phyloP scores from a whole-genome alignment of 2,113 vertebrate genomes.

The Neogale vison region DNA sequence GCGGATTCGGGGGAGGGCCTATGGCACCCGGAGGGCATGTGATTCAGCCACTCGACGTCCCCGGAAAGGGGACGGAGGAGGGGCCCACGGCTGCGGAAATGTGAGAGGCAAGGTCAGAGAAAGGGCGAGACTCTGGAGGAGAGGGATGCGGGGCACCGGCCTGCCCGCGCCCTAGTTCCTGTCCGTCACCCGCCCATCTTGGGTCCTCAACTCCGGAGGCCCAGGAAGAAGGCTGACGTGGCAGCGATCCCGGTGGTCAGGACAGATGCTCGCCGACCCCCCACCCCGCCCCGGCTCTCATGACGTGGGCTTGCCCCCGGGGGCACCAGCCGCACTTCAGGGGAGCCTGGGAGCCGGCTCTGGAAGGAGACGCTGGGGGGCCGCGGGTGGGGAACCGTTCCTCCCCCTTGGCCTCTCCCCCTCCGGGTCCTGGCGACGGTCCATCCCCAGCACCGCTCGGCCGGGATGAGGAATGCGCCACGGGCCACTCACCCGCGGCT shows the following conservation, averaged over 20 bases:
- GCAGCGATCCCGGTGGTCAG: fast-evolving
- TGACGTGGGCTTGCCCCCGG: fast-evolving
- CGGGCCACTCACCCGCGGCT: not conserved
- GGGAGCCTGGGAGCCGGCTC: too few relatives aligned
- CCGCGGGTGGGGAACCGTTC: not conserved
- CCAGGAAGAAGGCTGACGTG: fast-evolving
- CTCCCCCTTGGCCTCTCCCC: not conserved
- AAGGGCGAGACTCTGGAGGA: not conserved
- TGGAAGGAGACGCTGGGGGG: not conserved
- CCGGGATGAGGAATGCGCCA: not conserved
- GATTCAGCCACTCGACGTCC: not conserved
- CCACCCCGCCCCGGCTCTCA: fast-evolving
- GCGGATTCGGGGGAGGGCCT: not conserved
- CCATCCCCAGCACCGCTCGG: not conserved
- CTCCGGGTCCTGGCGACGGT: not conserved
- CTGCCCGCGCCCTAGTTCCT: not conserved
- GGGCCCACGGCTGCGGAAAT: not conserved
- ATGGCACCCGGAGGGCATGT: not conserved
- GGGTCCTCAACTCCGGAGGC: not conserved
- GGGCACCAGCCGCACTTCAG: too few relatives aligned
- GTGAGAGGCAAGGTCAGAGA: not conserved
- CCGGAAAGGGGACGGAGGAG: too few relatives aligned
- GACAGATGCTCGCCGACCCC: not conserved
- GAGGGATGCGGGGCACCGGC: fast-evolving
- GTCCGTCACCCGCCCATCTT: fast-evolving